A percentile compares a stretch with the other conserved stretches of the same genome.
These are phyloP conservation scores for Rhyacophila evoluta DNA, from an alignment of 2,888 invertebrate genomes.

Conservation along the genomic window DNA sequence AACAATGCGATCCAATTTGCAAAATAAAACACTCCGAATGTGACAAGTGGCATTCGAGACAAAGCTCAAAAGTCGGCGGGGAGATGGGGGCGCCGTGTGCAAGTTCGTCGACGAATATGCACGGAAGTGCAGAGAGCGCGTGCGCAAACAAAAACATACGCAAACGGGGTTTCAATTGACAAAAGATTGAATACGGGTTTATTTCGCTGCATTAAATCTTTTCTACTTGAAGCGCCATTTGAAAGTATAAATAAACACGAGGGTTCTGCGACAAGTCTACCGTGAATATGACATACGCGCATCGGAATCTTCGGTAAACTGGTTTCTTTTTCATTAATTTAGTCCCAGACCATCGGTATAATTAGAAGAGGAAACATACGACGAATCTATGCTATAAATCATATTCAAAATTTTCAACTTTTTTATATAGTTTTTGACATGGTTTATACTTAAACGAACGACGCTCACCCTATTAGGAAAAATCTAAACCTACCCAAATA, in stretches of 20 bases:
- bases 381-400: too few species aligned
- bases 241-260: background rate
- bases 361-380: too few species aligned
- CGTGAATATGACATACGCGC: background rate
- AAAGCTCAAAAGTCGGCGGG: background rate
- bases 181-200: slow-evolving; percentile 22
- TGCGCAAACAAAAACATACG: slow-evolving; percentile 23
- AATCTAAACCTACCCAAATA: too few species aligned
- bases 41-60: slow-evolving; percentile 23
- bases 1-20: slow-evolving; percentile 43
- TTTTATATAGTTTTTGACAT: too few species aligned
- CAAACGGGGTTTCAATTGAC: slow-evolving; percentile 2
- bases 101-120: background rate
- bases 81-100: background rate
- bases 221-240: slow-evolving; percentile 6
- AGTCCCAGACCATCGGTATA: too few species aligned
- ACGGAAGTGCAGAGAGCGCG: slow-evolving; percentile 2
- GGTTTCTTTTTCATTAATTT: too few species aligned
- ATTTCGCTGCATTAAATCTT: slow-evolving; percentile 17
- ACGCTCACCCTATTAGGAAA: too few species aligned
- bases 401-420: too few species aligned
- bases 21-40: slow-evolving; percentile 38
- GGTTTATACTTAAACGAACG: too few species aligned
- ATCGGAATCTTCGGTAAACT: too few species aligned
- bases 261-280: background rate